Percentiles rank a stretch among this genome's conserved stretches.
These are phyloP conservation scores for Hormaphis cornu DNA, from an alignment of 1,140 invertebrate species.

Conservation along the genomic window DNA sequence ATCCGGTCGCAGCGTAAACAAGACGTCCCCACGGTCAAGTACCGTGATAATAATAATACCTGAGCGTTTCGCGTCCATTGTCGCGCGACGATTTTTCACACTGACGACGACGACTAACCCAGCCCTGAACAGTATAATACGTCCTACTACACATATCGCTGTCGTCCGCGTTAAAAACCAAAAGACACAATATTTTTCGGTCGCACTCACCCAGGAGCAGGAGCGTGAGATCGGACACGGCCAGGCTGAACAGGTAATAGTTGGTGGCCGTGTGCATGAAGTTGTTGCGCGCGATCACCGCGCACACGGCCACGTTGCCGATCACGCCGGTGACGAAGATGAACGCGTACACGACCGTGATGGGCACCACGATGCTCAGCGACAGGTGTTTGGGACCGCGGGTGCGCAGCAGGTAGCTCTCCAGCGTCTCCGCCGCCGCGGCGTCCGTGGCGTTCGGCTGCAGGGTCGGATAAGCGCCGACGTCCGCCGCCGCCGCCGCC, in stretches of 20 bases:
- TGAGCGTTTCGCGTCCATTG: no score
- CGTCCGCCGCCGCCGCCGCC: background rate
- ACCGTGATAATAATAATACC: no score
- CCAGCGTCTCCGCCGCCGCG: conserved; percentile 27
- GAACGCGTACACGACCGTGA: conserved; percentile 63
- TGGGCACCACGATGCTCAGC: conserved; percentile 46
- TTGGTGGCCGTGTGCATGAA: conserved; percentile 79
- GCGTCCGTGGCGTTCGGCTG: background rate
- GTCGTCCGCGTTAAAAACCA: no score
- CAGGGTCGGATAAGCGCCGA: background rate
- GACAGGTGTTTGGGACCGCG: conserved; percentile 45
- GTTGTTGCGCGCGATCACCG: conserved; percentile 74
- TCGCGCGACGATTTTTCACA: no score
- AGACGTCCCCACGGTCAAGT: no score
- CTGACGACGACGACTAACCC: no score
- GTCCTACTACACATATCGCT: no score
- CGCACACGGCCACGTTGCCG: conserved; percentile 79
- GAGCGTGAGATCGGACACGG: conserved; percentile 63
- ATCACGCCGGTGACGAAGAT: conserved; percentile 78
- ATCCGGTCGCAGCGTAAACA: no score
- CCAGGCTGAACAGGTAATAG: conserved; percentile 84
- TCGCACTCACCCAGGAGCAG: conserved; percentile 59
- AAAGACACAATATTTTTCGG: no score
- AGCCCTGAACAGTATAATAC: no score
- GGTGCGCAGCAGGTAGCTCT: conserved; percentile 42